These are phyloP conservation scores for Labroides dimidiatus DNA, from an alignment of 2,797 vertebrate genomes.

Conservation along the genomic window DNA sequence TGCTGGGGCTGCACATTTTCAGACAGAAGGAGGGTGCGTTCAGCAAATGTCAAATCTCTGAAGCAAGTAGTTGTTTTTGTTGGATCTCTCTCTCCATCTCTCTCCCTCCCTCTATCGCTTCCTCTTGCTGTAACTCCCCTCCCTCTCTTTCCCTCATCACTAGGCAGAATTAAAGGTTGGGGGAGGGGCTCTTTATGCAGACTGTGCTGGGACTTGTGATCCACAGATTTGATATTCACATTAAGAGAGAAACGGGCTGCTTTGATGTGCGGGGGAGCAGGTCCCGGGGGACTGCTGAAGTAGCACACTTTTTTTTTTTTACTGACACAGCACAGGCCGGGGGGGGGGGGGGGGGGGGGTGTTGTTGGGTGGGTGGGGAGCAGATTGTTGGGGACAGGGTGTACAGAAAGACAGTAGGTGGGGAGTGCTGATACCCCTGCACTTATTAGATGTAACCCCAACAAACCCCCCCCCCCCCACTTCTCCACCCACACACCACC, in stretches of 20 bases:
- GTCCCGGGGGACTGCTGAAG: slow-evolving; percentile 82
- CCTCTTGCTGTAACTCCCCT: slow-evolving; percentile 76
- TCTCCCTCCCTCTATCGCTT: slow-evolving; percentile 70
- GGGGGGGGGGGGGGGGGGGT: slow-evolving; percentile 10
- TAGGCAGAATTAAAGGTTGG: slow-evolving; percentile 85
- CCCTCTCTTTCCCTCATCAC: slow-evolving; percentile 83
- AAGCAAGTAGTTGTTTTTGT: slow-evolving; percentile 83
- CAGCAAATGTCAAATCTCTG: slow-evolving; percentile 78
- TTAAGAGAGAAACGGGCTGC: slow-evolving; percentile 85
- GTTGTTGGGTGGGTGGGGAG: slow-evolving; percentile 37
- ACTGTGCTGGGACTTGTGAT: slow-evolving; percentile 85
- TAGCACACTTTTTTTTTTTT: slow-evolving; percentile 83
- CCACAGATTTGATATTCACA: slow-evolving; percentile 86
- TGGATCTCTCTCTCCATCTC: slow-evolving; percentile 70
- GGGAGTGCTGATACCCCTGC: slow-evolving; percentile 59
- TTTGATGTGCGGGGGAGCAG: slow-evolving; percentile 81
- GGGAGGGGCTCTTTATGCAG: slow-evolving; percentile 83
- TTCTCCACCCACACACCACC: slow-evolving; percentile 60
- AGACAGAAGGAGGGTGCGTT: slow-evolving; percentile 65
- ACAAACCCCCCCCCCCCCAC: slow-evolving; percentile 36
- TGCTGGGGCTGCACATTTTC: slow-evolving; percentile 63
- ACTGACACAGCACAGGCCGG: slow-evolving; percentile 81
- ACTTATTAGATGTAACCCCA: slow-evolving; percentile 72
- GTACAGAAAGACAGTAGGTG: slow-evolving; percentile 66
- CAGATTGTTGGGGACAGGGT: slow-evolving; percentile 72